Conservation (phyloP, 2,113 vertebrate genomes). For the Porphyrio hochstetteri region DNA sequence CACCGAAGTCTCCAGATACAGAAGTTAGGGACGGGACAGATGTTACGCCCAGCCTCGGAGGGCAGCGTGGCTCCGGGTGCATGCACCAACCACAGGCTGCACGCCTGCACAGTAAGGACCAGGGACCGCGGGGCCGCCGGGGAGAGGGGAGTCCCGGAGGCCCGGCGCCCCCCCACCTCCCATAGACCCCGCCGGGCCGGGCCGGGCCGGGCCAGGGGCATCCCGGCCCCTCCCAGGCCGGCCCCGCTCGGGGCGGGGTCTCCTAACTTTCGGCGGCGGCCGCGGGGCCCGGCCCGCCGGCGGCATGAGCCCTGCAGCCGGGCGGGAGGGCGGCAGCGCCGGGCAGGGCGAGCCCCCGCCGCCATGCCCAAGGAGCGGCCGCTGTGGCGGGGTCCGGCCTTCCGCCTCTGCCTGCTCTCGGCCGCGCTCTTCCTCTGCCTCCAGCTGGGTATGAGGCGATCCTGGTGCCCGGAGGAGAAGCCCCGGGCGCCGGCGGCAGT, state of each 20-base stretch:
- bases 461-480: not conserved
- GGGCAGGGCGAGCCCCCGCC: not conserved
- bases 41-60: not conserved
- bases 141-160: not conserved
- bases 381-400: conserved; percentile 15
- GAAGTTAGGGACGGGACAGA: not conserved
- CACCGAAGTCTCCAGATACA: fast-evolving
- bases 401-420: conserved; percentile 65
- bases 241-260: conserved; percentile 45
- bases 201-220: not conserved
- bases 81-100: fast-evolving
- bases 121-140: not conserved
- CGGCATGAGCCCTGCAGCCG: not conserved
- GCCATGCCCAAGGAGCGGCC: conserved; percentile 56
- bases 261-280: not conserved
- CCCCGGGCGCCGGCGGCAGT: not conserved
- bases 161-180: not conserved
- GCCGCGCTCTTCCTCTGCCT: conserved; percentile 69
- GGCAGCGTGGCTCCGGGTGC: not conserved
- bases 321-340: not conserved
- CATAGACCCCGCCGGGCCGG: not conserved
- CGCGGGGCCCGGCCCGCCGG: not conserved
- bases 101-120: too few relatives aligned
- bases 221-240: conserved; percentile 5
- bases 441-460: conserved; percentile 55